Conservation (phyloP, 2,113 vertebrate genomes). For the Ahaetulla prasina region DNA sequence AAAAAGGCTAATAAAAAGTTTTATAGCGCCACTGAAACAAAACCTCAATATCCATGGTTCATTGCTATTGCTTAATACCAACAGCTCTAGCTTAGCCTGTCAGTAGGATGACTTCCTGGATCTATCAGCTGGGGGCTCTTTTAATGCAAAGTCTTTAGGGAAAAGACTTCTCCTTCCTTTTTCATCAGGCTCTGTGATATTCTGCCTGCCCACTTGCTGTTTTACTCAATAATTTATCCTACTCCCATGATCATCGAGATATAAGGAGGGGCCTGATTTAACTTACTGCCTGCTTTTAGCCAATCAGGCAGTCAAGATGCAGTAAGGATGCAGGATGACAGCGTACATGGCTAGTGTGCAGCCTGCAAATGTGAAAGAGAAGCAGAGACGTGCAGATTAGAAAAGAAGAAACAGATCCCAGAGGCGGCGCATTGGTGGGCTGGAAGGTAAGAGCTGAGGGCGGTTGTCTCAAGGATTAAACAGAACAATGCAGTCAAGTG, state of each 20-base stretch:
- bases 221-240: constrained; percentile 66
- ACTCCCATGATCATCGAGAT: constrained; percentile 61
- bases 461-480: background rate
- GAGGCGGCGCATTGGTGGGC: background rate
- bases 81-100: background rate
- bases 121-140: constrained; percentile 21
- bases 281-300: constrained; percentile 60
- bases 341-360: constrained; percentile 55
- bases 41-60: background rate
- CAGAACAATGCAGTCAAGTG: background rate
- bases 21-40: background rate
- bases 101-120: background rate
- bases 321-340: constrained; percentile 56
- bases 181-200: constrained; percentile 40
- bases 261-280: constrained; percentile 65
- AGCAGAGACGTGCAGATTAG: constrained; percentile 39
- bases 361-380: constrained; percentile 61
- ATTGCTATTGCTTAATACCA: background rate
- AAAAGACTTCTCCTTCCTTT: constrained; percentile 18
- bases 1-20: background rate
- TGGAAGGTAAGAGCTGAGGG: constrained; percentile 51
- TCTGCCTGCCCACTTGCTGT: constrained; percentile 47
- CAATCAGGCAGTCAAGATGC: constrained; percentile 55
- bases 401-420: constrained; percentile 23
- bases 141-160: constrained; percentile 7